Conservation (phyloP, 2,113 vertebrate species). For the Hylia prasina region DNA sequence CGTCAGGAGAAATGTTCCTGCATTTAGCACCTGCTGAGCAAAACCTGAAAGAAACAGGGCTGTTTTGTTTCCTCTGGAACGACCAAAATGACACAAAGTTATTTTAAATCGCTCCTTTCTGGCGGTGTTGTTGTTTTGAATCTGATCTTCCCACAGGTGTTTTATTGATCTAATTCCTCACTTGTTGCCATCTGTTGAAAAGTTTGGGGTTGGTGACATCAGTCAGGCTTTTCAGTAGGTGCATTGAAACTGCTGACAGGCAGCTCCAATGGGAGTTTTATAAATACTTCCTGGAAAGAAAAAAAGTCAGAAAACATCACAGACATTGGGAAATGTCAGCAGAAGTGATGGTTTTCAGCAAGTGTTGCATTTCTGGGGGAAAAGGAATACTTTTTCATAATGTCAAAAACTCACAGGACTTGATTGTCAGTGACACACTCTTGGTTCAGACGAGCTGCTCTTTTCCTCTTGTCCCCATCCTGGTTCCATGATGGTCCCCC, state of each 20-base stretch:
- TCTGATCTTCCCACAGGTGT: neutral
- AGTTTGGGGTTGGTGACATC: neutral
- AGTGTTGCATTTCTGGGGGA: neutral
- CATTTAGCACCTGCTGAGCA: neutral
- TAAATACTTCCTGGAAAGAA: neutral
- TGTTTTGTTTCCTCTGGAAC: neutral
- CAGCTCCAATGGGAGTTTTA: neutral
- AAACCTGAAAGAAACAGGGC: neutral
- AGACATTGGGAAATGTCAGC: neutral
- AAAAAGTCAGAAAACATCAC: neutral
- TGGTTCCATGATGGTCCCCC: neutral
- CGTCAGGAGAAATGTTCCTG: neutral
- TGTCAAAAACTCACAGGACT: neutral
- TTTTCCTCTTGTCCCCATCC: neutral
- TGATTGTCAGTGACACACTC: rapidly evolving
- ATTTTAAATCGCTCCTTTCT: neutral
- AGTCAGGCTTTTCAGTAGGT: neutral
- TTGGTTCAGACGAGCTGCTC: neutral
- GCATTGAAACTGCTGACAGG: neutral
- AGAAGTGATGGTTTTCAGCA: neutral
- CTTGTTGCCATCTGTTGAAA: neutral
- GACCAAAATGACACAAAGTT: neutral
- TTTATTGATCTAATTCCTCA: constrained; percentile 32
- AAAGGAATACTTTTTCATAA: neutral
- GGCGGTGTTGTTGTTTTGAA: neutral